Evolutionary conservation across 2,888 invertebrate genomes (phyloP), one percentile per base, ranked within the genome.

Genomic region (Thymelicus acteon): DNA sequence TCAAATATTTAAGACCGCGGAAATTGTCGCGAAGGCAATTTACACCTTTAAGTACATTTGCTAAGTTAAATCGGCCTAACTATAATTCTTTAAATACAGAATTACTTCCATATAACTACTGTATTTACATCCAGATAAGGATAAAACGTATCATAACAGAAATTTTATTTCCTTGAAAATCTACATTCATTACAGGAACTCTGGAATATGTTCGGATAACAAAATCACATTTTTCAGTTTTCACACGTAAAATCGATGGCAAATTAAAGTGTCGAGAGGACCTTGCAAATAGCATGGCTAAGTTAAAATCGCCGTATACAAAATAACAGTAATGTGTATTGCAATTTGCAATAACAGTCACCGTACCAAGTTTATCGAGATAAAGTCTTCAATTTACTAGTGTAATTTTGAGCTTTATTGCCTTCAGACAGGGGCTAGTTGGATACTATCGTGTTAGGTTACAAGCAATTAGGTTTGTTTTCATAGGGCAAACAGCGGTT

Each of bases 401-500:
- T 54, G 2, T 24, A 54, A 19, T 54, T 54, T 10, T 54, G 8
- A 54, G 24, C 54, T 54, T 54, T 54, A 24, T 24, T 54, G 12
- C 54, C 6, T 54, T 6, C 12, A 2, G 37, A 49, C 49, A 63
- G 24, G 48, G 48, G 48, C 49, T 49, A 48, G 12, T 15, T 37
- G 62, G 40, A 31, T 10, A 54, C 19, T 24, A 24, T 24, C 24
- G 60, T 54, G 61, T 54, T 78, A 76, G 79, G 79, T 77, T 77
- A 75, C 76, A 72, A 75, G 77, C 75, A 78, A 78, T 81, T 65
- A 65, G 54, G 19, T 44, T 65, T 57, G 54, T 54, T 65, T 78
- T 79, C 61, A 75, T 78, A 83, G 81, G 81, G 80, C 82, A 81
- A 83, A 81, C 81, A 78, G 74, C 77, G 75, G 78, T 87, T 74